Conservation (phyloP, 2,113 vertebrate species). For the Calidris pygmaea region DNA sequence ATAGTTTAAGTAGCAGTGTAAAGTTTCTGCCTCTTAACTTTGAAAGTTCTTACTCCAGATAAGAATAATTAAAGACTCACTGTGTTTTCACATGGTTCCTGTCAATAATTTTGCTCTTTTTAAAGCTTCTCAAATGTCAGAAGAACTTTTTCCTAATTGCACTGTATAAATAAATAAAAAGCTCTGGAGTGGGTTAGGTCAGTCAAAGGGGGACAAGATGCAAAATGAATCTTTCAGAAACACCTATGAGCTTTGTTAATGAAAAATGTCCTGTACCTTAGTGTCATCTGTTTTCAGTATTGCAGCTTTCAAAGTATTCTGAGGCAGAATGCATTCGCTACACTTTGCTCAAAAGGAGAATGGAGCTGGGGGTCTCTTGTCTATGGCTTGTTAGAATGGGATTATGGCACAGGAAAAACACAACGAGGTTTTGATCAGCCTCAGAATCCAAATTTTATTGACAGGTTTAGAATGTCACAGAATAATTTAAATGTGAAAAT, state of each 20-base stretch:
- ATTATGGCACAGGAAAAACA: background rate
- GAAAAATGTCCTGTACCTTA: background rate
- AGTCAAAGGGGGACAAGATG: background rate
- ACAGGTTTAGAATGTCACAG: background rate
- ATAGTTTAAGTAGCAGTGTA: background rate
- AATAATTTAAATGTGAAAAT: background rate
- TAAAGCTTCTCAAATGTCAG: background rate
- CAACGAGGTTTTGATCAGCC: background rate
- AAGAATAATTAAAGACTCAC: background rate
- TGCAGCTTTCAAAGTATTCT: background rate
- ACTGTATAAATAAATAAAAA: background rate
- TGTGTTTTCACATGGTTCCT: background rate
- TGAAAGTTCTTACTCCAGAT: background rate
- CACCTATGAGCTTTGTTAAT: background rate
- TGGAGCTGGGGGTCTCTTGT: background rate
- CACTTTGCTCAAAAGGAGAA: background rate
- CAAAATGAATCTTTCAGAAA: background rate
- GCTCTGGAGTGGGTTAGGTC: background rate
- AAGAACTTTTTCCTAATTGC: constrained; percentile 7
- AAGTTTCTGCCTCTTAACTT: background rate
- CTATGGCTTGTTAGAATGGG: background rate
- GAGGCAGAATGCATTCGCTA: background rate
- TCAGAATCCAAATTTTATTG: background rate
- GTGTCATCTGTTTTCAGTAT: background rate
- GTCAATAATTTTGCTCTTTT: background rate